Base-by-base conservation (phyloP, 30 jellyfish, hydroid and myxozoan genomes). In the Catostylus mosaicus region DNA sequence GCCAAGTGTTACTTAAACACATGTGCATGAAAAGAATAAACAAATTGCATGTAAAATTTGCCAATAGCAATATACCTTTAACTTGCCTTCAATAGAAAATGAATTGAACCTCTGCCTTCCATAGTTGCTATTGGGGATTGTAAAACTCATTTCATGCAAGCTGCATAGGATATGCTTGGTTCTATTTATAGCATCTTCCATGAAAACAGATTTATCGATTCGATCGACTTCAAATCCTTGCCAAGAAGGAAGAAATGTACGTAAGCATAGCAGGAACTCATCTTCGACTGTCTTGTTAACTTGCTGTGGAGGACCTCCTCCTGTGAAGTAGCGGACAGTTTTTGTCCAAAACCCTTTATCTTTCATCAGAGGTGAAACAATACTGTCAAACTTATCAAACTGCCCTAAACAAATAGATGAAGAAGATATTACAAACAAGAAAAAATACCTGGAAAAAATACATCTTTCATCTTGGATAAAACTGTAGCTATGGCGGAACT, bases 171-270 rank as follows among this genome's bases (percentile, higher is more conserved):
- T 5, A 29, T 20, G 3, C 8, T 16, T 20, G 8, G 6, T 16
- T 1, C 35, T 0, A 0, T 3, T 8, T 12, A 59, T 0, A 9
- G 8, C 72, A n/a, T 59, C 72, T 26, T 59, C 38, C 36, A 32
- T 32, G 0, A 1, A 50, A 23, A 16, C 64, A 0, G 4, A 4
- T 50, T 1, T 4, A 16, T 50, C 27, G 5, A 1, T 50, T 1
- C 64, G 64, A 1, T 50, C 23, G 19, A 23, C 64, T 1, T 16
- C 2, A 1, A 23, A 23, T 4, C 23, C n/a, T n/a, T n/a, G 2
- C 72, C 72, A 59, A 6, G 72, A 59, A 12, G 75, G 75, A 2
- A 63, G 20, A 14, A 67, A 67, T 23, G 80, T 63, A 10, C 63
- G 24, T 3, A 32, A 22, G 80, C 80, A 67, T 16, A 67, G 0